Base-by-base conservation (phyloP, 2,113 vertebrate species). In the Geococcyx californianus region DNA sequence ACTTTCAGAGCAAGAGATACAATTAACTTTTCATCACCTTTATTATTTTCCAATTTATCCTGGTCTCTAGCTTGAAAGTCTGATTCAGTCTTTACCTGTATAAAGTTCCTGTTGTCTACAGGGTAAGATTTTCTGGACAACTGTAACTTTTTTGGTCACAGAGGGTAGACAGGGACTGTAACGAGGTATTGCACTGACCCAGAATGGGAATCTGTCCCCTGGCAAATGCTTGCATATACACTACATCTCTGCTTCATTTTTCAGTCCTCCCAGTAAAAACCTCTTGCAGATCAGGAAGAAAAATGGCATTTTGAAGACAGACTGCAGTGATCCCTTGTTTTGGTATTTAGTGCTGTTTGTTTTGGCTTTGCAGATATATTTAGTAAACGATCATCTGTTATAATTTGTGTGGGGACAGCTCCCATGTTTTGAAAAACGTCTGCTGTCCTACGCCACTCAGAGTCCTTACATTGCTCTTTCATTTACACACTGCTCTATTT, bases 331-430 rank as follows among this genome's bases (percentile, higher is more conserved):
- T 87, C 84, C 31, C 84, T 64, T 83, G n/a, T 83, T 96, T 77
- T 82, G 82, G 58, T 91, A 86, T 33, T 79, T 33, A 29, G 58
- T 25, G 54, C 45, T 92, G 66, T 93, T 95, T 96, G 55, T 83
- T 94, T 94, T 91, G 93, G 83, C 58, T 42, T 24, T 29, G 34
- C 1, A 6, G 90, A 74, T 96, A 96, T 91, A 88, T 95, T 96
- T 97, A 95, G 96, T 33, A 76, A 94, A 86, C 68, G 78, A 89
- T 94, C 95, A 91, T 95, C 58, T 95, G 86, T 78, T 83, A 8
- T 7, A 60, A 78, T 66, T 76, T 12, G 13, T 93, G 72, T 77
- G 64, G 80, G 84, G 82, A 72, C 87, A 92, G 68, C 84, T 88
- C 64, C 49, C 14, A 23, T 92, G 38, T 86, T 96, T 94, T 93